Evolutionary conservation across 2,113 vertebrate genomes (phyloP).

Genomic region (Paralichthys olivaceus): DNA sequence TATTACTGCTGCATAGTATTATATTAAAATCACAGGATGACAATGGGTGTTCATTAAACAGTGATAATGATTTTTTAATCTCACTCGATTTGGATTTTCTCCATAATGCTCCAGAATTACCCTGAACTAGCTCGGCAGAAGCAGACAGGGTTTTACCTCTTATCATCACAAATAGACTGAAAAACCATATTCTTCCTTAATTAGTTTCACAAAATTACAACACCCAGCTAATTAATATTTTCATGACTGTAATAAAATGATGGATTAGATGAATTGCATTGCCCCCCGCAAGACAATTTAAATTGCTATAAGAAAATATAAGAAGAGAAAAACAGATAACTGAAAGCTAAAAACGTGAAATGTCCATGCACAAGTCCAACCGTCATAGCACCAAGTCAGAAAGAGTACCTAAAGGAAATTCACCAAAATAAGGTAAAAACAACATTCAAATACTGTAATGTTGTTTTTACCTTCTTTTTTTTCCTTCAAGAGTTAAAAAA

Average conservation of each 20-base stretch:
- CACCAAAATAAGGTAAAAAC: too few relatives aligned
- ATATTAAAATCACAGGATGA: conserved; percentile 67
- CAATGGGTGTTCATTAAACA: conserved; percentile 78
- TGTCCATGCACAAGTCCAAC: not conserved
- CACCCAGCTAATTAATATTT: conserved; percentile 78
- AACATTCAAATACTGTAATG: too few relatives aligned
- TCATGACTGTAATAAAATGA: conserved; percentile 59
- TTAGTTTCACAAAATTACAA: conserved; percentile 76
- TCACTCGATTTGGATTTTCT: conserved; percentile 74
- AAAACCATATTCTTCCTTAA: conserved; percentile 70
- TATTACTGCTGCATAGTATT: conserved; percentile 66
- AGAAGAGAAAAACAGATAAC: not conserved
- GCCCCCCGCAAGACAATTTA: not conserved
- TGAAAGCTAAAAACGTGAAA: not conserved
- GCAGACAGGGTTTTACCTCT: conserved; percentile 71
- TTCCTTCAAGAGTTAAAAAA: too few relatives aligned
- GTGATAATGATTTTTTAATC: conserved; percentile 81
- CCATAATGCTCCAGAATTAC: conserved; percentile 73
- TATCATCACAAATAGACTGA: conserved; percentile 70
- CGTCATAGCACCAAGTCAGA: too few relatives aligned
- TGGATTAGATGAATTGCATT: conserved; percentile 50
- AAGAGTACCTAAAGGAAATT: too few relatives aligned
- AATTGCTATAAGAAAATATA: not conserved
- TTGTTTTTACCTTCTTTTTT: too few relatives aligned
- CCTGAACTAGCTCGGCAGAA: conserved; percentile 66